Percentiles rank a stretch among this genome's conserved stretches.
Evolutionary conservation across 2,797 vertebrate genomes (phyloP).

Genomic region (Mionectes olivaceus): DNA sequence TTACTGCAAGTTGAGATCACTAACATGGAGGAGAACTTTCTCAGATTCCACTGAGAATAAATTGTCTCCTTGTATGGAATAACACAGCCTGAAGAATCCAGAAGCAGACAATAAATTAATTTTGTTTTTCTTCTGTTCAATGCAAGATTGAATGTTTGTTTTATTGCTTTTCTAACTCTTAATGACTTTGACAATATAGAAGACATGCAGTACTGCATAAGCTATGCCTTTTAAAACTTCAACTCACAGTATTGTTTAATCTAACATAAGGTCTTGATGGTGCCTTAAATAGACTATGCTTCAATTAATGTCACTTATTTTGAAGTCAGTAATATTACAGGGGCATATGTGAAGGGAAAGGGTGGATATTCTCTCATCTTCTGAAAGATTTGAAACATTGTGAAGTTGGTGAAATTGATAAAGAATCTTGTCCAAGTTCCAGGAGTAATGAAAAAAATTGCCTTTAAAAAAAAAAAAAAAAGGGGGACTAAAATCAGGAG

Average conservation of each 20-base stretch:
- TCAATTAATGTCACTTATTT: neutral
- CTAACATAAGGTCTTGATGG: neutral
- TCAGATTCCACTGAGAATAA: neutral
- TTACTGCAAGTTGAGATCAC: neutral
- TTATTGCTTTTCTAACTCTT: neutral
- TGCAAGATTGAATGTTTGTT: neutral
- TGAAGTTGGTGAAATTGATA: neutral
- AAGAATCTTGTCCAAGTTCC: neutral
- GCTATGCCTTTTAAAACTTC: neutral
- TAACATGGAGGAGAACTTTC: neutral
- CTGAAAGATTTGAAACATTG: neutral
- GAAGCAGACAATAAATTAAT: neutral
- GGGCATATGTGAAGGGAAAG: neutral
- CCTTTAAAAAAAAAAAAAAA: neutral
- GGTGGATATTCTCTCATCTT: neutral
- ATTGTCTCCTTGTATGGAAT: neutral
- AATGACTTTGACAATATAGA: neutral
- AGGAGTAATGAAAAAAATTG: neutral
- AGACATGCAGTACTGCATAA: neutral
- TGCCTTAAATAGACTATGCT: neutral
- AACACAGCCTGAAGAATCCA: neutral
- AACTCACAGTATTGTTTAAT: neutral
- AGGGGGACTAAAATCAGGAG: neutral
- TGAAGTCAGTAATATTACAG: neutral
- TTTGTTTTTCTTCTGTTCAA: neutral